A percentile compares a stretch with the other conserved stretches of the same genome.
phyloP scores from a whole-genome alignment of 2,113 vertebrate species.

The Triplophysa siluroides region DNA sequence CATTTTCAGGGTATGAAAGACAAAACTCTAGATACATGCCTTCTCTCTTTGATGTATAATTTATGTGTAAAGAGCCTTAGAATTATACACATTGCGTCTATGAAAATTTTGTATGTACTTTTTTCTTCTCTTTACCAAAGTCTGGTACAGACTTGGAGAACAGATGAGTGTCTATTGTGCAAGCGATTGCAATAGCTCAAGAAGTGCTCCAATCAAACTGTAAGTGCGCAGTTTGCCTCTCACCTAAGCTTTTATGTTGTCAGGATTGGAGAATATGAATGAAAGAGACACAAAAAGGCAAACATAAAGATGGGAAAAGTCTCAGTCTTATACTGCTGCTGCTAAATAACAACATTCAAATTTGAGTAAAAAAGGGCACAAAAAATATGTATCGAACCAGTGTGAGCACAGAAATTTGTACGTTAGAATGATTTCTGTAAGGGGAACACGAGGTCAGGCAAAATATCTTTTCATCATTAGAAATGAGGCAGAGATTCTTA shows the following conservation, averaged over 20 bases:
- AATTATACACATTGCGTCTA: neutral
- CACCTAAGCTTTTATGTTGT: slow-evolving; percentile 13
- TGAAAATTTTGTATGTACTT: neutral
- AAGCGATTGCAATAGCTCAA: neutral
- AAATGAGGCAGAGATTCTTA: neutral
- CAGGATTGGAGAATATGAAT: neutral
- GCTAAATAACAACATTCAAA: neutral
- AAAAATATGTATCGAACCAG: neutral
- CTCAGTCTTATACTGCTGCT: neutral
- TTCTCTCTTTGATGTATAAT: neutral
- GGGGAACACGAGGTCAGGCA: neutral
- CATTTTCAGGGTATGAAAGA: slow-evolving; percentile 4
- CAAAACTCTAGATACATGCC: neutral
- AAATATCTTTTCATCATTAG: neutral
- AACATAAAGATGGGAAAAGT: neutral
- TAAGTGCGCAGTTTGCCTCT: neutral
- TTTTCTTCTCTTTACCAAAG: neutral
- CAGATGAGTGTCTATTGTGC: slow-evolving; percentile 19
- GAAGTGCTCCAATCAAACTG: neutral
- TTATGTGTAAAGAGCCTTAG: slow-evolving; percentile 3
- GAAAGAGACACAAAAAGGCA: neutral
- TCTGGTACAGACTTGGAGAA: neutral
- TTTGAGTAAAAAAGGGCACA: neutral
- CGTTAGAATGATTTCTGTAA: neutral
- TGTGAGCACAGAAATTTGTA: neutral